These are phyloP conservation scores for Himalopsyche kuldschensis DNA, from an alignment of 2,888 invertebrate genomes.

Conservation along the genomic window DNA sequence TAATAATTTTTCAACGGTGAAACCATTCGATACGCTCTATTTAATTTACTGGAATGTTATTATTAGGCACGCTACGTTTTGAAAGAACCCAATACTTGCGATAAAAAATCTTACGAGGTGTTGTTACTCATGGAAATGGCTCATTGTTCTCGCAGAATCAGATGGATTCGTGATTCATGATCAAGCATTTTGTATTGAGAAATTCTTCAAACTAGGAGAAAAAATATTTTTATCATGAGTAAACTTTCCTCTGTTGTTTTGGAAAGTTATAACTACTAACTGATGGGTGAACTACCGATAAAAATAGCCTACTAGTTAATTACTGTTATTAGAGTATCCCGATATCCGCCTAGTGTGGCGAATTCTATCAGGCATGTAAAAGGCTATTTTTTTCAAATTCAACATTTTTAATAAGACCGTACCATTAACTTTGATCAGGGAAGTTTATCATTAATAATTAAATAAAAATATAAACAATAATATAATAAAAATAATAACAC, in stretches of 20 bases:
- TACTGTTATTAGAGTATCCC: too few relatives aligned
- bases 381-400: too few relatives aligned
- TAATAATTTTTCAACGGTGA: neutral
- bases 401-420: too few relatives aligned
- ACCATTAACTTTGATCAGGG: too few relatives aligned
- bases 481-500: too few relatives aligned
- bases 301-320: too few relatives aligned
- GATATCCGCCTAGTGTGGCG: too few relatives aligned
- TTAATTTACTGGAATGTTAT: constrained; percentile 4
- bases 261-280: neutral
- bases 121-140: neutral
- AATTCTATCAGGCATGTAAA: too few relatives aligned
- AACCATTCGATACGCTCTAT: constrained; percentile 12
- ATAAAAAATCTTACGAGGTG: neutral
- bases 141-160: neutral
- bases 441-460: too few relatives aligned
- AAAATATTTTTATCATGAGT: neutral
- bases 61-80: neutral
- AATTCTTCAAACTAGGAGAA: neutral
- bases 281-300: neutral
- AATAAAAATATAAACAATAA: too few relatives aligned
- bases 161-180: neutral
- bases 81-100: neutral
- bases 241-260: neutral
- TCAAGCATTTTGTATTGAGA: neutral